phyloP scores from a whole-genome alignment of 1,140 invertebrate genomes.

The Drosophila rufa region DNA sequence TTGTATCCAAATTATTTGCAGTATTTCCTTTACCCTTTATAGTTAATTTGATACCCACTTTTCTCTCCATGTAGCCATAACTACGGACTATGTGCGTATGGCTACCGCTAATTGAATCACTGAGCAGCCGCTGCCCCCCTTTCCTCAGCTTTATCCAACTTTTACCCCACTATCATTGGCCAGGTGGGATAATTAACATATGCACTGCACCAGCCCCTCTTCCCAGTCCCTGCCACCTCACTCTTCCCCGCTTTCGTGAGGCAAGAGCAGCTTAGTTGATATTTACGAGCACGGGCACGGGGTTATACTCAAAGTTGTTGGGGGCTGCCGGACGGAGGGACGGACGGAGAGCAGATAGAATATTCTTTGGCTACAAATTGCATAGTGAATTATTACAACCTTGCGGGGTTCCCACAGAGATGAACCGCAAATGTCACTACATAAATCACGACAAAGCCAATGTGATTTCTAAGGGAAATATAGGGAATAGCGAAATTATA shows the following conservation, averaged over 20 bases:
- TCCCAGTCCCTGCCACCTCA: background rate
- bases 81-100: conserved; percentile 58
- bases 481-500: background rate
- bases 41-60: background rate
- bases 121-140: conserved; percentile 33
- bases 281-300: conserved; percentile 47
- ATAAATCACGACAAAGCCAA: conserved; percentile 40
- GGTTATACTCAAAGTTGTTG: conserved; percentile 46
- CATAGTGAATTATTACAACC: conserved; percentile 75
- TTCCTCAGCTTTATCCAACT: background rate
- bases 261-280: conserved; percentile 53
- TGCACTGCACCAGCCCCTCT: conserved; percentile 29
- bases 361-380: conserved; percentile 67
- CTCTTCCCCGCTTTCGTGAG: background rate
- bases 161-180: conserved; percentile 33
- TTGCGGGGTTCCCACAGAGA: conserved; percentile 53
- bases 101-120: conserved; percentile 78
- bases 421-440: conserved; percentile 43
- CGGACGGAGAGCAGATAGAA: conserved; percentile 42
- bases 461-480: conserved; percentile 20
- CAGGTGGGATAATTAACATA: conserved; percentile 78
- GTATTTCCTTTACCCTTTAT: background rate
- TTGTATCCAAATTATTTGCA: background rate
- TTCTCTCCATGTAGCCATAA: conserved; percentile 6
- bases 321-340: conserved; percentile 17